These are phyloP conservation scores for Caerostris extrusa DNA, from an alignment of 1,140 invertebrate genomes.

Conservation along the genomic window DNA sequence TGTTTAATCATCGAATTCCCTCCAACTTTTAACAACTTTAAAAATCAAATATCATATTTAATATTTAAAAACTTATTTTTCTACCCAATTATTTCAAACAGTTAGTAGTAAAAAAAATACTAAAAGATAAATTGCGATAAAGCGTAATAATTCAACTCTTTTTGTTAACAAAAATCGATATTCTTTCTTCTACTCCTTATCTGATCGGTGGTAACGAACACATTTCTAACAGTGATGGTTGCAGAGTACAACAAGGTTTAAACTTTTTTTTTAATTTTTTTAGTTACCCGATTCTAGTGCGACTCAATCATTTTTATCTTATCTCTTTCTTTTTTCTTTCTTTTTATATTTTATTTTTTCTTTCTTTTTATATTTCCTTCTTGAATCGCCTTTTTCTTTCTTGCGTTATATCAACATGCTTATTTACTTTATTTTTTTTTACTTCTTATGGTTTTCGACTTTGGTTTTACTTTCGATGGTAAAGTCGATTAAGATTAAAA, in stretches of 20 bases:
- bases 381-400: not conserved
- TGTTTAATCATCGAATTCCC: no score
- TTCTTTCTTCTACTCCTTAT: not conserved
- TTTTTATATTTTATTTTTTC: no score
- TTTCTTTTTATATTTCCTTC: not conserved
- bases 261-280: not conserved
- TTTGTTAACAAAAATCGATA: not conserved
- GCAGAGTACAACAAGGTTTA: not conserved
- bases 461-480: not conserved
- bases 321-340: not conserved
- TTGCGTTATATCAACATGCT: not conserved
- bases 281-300: not conserved
- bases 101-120: no score
- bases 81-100: no score
- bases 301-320: conserved; percentile 14
- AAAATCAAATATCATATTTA: no score
- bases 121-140: no score
- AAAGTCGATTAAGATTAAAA: not conserved
- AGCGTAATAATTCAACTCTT: not conserved
- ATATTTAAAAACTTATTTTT: no score
- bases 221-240: not conserved
- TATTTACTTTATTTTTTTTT: not conserved
- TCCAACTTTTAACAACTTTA: no score
- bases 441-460: not conserved
- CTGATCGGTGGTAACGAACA: conserved; percentile 23